Percentiles rank a stretch among this genome's conserved stretches.
phyloP scores from a whole-genome alignment of 2,888 invertebrate species.

The Troilus luridus region DNA sequence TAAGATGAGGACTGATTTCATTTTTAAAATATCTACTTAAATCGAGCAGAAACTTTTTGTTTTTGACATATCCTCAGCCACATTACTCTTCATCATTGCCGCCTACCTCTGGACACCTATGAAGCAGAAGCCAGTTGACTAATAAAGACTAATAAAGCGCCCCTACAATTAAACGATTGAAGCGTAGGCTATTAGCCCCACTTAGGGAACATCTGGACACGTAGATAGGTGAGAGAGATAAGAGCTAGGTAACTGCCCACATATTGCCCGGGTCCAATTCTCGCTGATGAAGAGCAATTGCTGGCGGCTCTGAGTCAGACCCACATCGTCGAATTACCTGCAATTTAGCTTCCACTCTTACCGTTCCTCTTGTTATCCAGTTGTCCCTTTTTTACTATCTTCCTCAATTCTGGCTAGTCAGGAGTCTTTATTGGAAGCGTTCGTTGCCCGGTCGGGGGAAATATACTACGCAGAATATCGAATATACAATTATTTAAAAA shows the following conservation, averaged over 20 bases:
- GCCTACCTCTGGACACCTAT: background rate
- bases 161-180: background rate
- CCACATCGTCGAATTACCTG: slow-evolving; percentile 44
- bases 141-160: background rate
- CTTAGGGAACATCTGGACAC: background rate
- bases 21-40: too few relatives aligned
- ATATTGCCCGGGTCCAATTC: background rate
- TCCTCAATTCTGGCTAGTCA: background rate
- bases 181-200: background rate
- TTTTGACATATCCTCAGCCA: too few relatives aligned
- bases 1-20: too few relatives aligned
- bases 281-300: slow-evolving; percentile 15
- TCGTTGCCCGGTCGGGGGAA: background rate
- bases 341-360: slow-evolving; percentile 40
- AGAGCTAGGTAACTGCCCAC: background rate
- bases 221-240: slow-evolving; percentile 15
- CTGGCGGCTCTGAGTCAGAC: background rate
- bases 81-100: too few relatives aligned
- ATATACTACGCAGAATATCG: background rate
- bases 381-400: background rate
- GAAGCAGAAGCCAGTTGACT: background rate
- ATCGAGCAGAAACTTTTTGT: too few relatives aligned
- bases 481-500: too few relatives aligned
- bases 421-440: background rate
- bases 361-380: slow-evolving; percentile 15